A percentile compares a stretch with the other conserved stretches of the same genome.
phyloP scores from a whole-genome alignment of 2,888 invertebrate genomes.

The Tenodera sinensis region DNA sequence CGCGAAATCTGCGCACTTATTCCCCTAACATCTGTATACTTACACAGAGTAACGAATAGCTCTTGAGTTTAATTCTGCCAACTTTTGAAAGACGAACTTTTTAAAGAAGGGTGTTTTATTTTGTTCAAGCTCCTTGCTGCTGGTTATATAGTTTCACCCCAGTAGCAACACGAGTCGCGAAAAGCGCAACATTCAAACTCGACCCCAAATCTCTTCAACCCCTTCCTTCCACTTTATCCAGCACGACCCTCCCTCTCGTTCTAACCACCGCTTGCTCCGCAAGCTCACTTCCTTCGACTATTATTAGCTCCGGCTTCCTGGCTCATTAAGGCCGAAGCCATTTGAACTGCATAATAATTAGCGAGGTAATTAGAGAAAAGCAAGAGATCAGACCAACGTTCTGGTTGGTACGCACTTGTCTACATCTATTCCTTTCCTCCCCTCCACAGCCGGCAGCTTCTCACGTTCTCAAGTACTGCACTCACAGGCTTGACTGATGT shows the following conservation, averaged over 20 bases:
- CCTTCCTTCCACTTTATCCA: neutral
- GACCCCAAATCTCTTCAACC: conserved; percentile 5
- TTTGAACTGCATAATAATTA: conserved; percentile 27
- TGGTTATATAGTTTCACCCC: too few species aligned
- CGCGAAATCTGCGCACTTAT: too few species aligned
- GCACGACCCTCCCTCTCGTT: neutral
- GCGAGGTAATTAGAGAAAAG: conserved; percentile 24
- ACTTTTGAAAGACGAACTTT: too few species aligned
- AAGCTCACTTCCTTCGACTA: conserved; percentile 16
- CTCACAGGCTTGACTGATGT: neutral
- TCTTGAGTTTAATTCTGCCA: too few species aligned
- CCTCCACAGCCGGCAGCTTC: neutral
- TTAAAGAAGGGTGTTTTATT: too few species aligned
- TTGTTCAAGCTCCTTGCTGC: too few species aligned
- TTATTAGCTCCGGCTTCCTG: conserved; percentile 20
- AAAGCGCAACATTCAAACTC: conserved; percentile 1
- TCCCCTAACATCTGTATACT: too few species aligned
- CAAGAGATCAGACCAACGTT: conserved; percentile 17
- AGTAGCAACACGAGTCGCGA: neutral
- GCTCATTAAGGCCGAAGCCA: conserved; percentile 23
- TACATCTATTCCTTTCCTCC: neutral
- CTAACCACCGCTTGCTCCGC: conserved; percentile 1
- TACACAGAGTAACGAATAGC: too few species aligned
- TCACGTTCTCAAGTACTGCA: neutral
- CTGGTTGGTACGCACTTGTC: neutral